These are phyloP conservation scores for Nephrotoma flavescens DNA, from an alignment of 2,888 invertebrate species.

Conservation along the genomic window DNA sequence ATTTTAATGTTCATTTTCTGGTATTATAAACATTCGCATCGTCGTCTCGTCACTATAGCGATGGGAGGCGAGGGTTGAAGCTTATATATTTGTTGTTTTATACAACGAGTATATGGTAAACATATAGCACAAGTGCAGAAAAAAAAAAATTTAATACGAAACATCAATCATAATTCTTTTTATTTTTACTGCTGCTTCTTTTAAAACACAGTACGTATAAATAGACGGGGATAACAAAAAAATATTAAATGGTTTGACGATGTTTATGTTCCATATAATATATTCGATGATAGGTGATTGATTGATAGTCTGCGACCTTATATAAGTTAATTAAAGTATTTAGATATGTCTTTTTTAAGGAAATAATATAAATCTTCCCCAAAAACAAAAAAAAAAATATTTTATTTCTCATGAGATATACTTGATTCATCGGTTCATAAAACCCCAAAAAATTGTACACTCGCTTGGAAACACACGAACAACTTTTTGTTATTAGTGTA, in stretches of 20 bases:
- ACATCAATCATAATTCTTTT: background rate
- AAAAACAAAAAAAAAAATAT: background rate
- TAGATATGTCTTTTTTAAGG: background rate
- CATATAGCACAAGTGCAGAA: background rate
- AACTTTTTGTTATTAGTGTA: background rate
- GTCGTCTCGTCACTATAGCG: background rate
- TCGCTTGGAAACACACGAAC: background rate
- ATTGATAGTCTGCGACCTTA: background rate
- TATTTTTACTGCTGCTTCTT: background rate
- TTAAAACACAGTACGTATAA: background rate
- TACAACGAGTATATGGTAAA: background rate
- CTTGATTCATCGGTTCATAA: background rate
- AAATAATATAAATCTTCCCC: background rate
- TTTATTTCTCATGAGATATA: background rate
- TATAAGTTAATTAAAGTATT: background rate
- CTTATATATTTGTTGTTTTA: background rate
- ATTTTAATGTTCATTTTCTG: background rate
- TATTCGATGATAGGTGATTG: background rate
- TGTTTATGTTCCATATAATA: background rate
- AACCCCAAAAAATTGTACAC: background rate
- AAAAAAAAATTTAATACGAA: background rate
- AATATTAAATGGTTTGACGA: background rate
- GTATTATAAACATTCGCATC: background rate
- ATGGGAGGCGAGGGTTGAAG: background rate
- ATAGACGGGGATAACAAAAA: background rate